Percentiles rank a stretch among this genome's conserved stretches.
These are phyloP conservation scores for Cinara cedri DNA, from an alignment of 2,888 invertebrate genomes.

Conservation along the genomic window DNA sequence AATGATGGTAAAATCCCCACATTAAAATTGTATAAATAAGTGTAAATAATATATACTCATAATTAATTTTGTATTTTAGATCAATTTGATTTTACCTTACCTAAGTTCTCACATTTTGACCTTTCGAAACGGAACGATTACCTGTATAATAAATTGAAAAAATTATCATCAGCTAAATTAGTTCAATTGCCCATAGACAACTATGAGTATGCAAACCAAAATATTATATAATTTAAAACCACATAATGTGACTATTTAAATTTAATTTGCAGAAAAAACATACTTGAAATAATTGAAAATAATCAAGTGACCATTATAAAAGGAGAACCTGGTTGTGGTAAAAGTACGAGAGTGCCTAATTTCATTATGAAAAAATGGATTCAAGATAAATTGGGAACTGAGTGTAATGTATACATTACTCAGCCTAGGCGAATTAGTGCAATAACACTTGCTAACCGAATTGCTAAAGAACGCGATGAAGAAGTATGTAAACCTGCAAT, in stretches of 20 bases:
- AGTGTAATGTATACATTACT: slow-evolving; percentile 69
- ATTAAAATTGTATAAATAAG: neutral
- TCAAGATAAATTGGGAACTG: slow-evolving; percentile 63
- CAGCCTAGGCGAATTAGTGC: slow-evolving; percentile 76
- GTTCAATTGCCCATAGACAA: slow-evolving; percentile 63
- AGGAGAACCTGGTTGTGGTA: slow-evolving; percentile 77
- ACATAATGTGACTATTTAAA: neutral
- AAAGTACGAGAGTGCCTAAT: slow-evolving; percentile 75
- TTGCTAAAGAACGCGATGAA: slow-evolving; percentile 71
- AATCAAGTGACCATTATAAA: slow-evolving; percentile 69
- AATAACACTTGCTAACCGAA: slow-evolving; percentile 71
- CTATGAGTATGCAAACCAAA: slow-evolving; percentile 62
- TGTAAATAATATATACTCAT: neutral
- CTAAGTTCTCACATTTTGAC: slow-evolving; percentile 42
- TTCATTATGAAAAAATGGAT: slow-evolving; percentile 68
- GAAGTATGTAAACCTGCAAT: slow-evolving; percentile 62
- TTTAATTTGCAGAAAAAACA: slow-evolving; percentile 63
- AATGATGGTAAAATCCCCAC: slow-evolving; percentile 21
- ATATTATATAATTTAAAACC: neutral
- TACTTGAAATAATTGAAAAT: slow-evolving; percentile 66
- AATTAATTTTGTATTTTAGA: slow-evolving; percentile 33
- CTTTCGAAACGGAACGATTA: slow-evolving; percentile 21
- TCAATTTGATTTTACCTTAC: slow-evolving; percentile 7
- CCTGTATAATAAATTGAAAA: slow-evolving; percentile 16
- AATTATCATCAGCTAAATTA: slow-evolving; percentile 5